Percentiles rank a stretch among this genome's conserved stretches.
phyloP scores from a whole-genome alignment of 1,140 invertebrate genomes.

The Zaprionus capensis region DNA sequence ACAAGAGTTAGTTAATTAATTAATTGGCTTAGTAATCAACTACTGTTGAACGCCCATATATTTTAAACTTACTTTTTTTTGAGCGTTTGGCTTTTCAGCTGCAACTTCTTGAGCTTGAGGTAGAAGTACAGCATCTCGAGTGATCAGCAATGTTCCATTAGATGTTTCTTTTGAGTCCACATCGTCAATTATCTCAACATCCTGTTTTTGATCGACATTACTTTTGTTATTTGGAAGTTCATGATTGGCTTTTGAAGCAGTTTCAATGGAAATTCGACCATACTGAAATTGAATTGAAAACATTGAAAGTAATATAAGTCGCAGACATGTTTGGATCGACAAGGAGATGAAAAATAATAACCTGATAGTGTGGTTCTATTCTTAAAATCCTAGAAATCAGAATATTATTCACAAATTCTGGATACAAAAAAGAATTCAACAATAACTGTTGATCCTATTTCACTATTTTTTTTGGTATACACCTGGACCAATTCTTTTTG shows the following conservation, averaged over 20 bases:
- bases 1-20: neutral
- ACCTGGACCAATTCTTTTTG: too few species aligned
- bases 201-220: constrained; percentile 29
- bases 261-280: constrained; percentile 92
- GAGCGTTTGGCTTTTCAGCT: constrained; percentile 47
- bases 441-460: too few species aligned
- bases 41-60: neutral
- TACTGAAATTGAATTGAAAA: constrained; percentile 84
- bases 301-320: constrained; percentile 14
- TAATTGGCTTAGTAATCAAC: neutral
- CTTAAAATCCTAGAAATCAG: too few species aligned
- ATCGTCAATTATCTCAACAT: constrained; percentile 24
- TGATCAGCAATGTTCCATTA: constrained; percentile 85
- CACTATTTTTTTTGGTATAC: too few species aligned
- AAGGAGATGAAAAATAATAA: too few species aligned
- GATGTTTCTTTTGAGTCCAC: constrained; percentile 36
- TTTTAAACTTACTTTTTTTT: constrained; percentile 44
- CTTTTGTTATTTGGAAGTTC: constrained; percentile 84
- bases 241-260: constrained; percentile 85
- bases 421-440: too few species aligned
- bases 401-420: too few species aligned
- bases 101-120: constrained; percentile 80
- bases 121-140: constrained; percentile 86
- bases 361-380: too few species aligned
- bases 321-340: constrained; percentile 31